phyloP scores from a whole-genome alignment of 2,797 vertebrate species.

The Gouania willdenowi region DNA sequence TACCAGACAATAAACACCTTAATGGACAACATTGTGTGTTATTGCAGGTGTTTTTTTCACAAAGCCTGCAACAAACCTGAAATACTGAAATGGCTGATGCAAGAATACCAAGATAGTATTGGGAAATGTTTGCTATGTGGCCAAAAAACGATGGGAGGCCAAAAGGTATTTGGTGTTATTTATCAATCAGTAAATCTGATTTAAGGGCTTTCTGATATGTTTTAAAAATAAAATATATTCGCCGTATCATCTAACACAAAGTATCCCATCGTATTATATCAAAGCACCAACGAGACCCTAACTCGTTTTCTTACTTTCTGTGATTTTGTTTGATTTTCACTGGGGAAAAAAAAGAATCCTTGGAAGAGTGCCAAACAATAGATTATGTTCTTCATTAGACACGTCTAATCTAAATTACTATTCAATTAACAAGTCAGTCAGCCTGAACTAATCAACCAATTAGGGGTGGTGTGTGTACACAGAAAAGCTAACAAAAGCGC shows the following conservation, averaged over 20 bases:
- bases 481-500: slow-evolving; percentile 74
- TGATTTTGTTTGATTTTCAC: slow-evolving; percentile 53
- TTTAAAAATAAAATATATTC: slow-evolving; percentile 23
- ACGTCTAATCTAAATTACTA: slow-evolving; percentile 74
- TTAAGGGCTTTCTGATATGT: no score
- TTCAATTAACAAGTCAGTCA: slow-evolving; percentile 78
- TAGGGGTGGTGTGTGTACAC: slow-evolving; percentile 74
- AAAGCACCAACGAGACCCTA: slow-evolving; percentile 29
- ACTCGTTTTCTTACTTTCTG: slow-evolving; percentile 45
- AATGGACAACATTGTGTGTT: no score
- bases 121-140: no score
- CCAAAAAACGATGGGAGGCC: no score
- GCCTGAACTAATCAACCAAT: slow-evolving; percentile 80
- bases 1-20: no score
- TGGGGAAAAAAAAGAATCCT: slow-evolving; percentile 53
- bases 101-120: no score
- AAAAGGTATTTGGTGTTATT: neutral
- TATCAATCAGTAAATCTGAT: neutral
- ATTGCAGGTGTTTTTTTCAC: no score
- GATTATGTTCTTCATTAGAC: slow-evolving; percentile 71
- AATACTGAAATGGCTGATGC: no score
- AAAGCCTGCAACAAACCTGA: no score
- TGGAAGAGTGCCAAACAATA: slow-evolving; percentile 62
- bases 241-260: slow-evolving; percentile 27
- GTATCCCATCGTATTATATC: slow-evolving; percentile 39